phyloP scores from a whole-genome alignment of 2,888 invertebrate species.

The Lasioglossum villosulum region DNA sequence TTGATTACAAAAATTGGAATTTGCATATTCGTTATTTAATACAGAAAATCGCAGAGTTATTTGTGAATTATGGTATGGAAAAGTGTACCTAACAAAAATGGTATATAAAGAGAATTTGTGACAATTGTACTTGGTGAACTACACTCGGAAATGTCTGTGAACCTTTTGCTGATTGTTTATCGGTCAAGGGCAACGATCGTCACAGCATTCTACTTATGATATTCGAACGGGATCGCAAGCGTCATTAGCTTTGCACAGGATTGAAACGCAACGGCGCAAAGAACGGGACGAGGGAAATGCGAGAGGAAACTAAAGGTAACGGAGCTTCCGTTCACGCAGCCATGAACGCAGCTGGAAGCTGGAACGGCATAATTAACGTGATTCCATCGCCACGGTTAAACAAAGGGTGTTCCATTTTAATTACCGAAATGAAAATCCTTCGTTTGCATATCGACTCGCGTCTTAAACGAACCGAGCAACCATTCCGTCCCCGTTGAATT shows the following conservation, averaged over 20 bases:
- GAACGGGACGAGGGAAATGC: not conserved
- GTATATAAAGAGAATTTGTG: not conserved
- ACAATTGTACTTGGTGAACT: not conserved
- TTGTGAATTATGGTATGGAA: not conserved
- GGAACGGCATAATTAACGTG: slow-evolving; percentile 44
- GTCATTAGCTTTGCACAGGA: not conserved
- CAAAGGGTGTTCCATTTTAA: slow-evolving; percentile 40
- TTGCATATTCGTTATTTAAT: not conserved
- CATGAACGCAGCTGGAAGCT: not conserved
- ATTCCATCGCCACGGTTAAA: slow-evolving; percentile 38
- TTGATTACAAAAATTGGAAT: not conserved
- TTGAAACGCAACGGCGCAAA: not conserved
- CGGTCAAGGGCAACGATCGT: not conserved
- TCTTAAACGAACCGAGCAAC: slow-evolving; percentile 51
- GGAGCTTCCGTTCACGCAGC: not conserved
- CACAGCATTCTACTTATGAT: not conserved
- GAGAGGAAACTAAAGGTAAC: not conserved
- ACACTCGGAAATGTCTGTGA: not conserved
- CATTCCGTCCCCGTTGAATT: slow-evolving; percentile 12
- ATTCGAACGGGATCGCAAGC: not conserved
- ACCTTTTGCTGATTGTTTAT: not conserved
- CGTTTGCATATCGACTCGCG: slow-evolving; percentile 48
- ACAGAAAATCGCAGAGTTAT: not conserved
- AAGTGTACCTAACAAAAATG: not conserved
- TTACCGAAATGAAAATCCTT: slow-evolving; percentile 35